Evolutionary conservation across 2,888 invertebrate species (phyloP), one percentile per base, ranked within the genome.

Genomic region (Aproaerema taeniolella): DNA sequence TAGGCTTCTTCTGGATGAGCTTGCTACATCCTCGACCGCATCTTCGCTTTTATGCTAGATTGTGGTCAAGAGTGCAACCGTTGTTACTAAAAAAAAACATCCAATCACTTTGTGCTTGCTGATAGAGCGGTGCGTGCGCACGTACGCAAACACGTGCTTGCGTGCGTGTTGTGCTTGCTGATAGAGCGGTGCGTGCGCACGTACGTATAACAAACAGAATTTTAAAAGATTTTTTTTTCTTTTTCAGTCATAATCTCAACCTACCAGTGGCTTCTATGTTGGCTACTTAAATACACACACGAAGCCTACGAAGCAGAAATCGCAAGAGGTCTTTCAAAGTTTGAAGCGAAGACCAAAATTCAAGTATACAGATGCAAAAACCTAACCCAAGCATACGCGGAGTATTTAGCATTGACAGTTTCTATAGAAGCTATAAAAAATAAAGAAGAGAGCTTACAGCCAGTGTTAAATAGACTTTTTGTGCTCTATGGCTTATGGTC

Each of bases 181-280:
- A n/a, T n/a, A n/a, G n/a, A n/a, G n/a, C n/a, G n/a, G n/a, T n/a
- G n/a, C n/a, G n/a, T n/a, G n/a, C n/a, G n/a, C n/a, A n/a, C n/a
- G n/a, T n/a, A n/a, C n/a, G n/a, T n/a, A n/a, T n/a, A n/a, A n/a
- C n/a, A n/a, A n/a, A n/a, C n/a, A n/a, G n/a, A n/a, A n/a, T n/a
- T n/a, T n/a, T n/a, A n/a, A n/a, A n/a, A n/a, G n/a, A n/a, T n/a
- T n/a, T n/a, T n/a, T n/a, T n/a, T 33, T 39, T 35, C 25, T 32
- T 6, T 52, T 89, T 15, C 81, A 94, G 94, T 93, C 69, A 88
- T 93, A 45, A 82, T 88, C 24, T 83, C 88, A 31, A 89, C 92
- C 15, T 96, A 94, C 75, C 91, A 93, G 68, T 97, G 96, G 96
- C 85, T 97, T 13, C 87, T 96, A 31, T 92, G 93, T 52, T 93